Percentiles rank a stretch among this genome's conserved stretches.
Conservation (phyloP, 2,888 invertebrate species). For the Leucania comma region DNA sequence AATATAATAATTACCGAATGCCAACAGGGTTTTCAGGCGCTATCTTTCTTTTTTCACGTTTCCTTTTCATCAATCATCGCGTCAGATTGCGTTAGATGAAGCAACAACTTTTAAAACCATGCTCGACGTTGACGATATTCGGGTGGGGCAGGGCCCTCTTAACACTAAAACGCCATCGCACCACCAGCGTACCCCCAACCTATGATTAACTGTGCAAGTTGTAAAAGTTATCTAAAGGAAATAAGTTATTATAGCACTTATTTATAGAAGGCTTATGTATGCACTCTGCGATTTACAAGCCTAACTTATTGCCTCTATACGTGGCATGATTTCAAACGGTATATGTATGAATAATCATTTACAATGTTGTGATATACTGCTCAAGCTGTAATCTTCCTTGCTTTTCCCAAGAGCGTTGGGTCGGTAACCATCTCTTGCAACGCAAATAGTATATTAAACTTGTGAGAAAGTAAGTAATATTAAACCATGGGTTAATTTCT, state of each 20-base stretch:
- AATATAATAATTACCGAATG: too few relatives aligned
- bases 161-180: background rate
- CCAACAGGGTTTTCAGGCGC: too few relatives aligned
- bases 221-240: conserved; percentile 52
- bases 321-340: conserved; percentile 57
- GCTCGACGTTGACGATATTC: too few relatives aligned
- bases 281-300: conserved; percentile 52
- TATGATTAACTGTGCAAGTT: conserved; percentile 32
- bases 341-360: conserved; percentile 36
- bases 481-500: background rate
- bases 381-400: conserved; percentile 32
- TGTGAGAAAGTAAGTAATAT: background rate
- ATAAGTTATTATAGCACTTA: conserved; percentile 53
- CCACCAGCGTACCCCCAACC: background rate
- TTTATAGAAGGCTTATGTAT: conserved; percentile 50
- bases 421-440: background rate
- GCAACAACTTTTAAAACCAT: too few relatives aligned
- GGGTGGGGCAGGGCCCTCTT: too few relatives aligned
- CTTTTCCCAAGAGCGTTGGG: conserved; percentile 1
- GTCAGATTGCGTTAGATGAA: too few relatives aligned
- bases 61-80: too few relatives aligned
- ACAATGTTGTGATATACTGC: conserved; percentile 41
- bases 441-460: background rate
- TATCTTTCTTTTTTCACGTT: too few relatives aligned
- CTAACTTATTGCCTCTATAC: conserved; percentile 45